Evolutionary conservation across 2,113 vertebrate species (phyloP).

Genomic region (Ascaphus truei): DNA sequence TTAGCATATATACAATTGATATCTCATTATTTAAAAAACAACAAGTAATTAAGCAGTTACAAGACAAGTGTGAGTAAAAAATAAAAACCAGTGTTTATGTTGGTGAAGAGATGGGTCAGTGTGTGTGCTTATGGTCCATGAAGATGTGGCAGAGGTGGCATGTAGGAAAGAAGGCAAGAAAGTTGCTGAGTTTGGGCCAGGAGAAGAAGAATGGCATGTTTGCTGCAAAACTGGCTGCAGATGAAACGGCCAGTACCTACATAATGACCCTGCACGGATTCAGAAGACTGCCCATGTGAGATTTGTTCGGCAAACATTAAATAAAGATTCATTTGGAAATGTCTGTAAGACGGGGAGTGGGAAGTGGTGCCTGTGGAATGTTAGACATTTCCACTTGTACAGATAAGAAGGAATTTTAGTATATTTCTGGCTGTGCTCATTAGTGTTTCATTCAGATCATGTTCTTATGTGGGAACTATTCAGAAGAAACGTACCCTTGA

Average conservation of each 20-base stretch:
- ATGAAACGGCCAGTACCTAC: background rate
- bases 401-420: constrained; percentile 6
- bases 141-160: background rate
- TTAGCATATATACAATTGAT: too few species aligned
- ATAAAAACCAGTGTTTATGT: too few species aligned
- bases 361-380: background rate
- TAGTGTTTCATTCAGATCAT: too few species aligned
- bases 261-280: background rate
- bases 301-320: background rate
- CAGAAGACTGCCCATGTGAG: background rate
- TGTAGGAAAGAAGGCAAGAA: background rate
- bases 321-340: constrained; percentile 8
- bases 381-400: constrained; percentile 9
- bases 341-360: background rate
- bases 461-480: too few species aligned
- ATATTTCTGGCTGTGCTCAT: background rate
- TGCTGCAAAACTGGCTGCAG: background rate
- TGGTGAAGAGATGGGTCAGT: too few species aligned
- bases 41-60: too few species aligned
- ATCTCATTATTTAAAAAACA: too few species aligned
- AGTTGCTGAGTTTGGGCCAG: background rate
- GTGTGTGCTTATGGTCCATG: background rate
- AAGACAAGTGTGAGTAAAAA: too few species aligned
- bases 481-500: too few species aligned
- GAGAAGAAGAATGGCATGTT: too few species aligned